Evolutionary conservation across 1,140 invertebrate genomes (phyloP).

Genomic region (Ctenoplectra terminalis): DNA sequence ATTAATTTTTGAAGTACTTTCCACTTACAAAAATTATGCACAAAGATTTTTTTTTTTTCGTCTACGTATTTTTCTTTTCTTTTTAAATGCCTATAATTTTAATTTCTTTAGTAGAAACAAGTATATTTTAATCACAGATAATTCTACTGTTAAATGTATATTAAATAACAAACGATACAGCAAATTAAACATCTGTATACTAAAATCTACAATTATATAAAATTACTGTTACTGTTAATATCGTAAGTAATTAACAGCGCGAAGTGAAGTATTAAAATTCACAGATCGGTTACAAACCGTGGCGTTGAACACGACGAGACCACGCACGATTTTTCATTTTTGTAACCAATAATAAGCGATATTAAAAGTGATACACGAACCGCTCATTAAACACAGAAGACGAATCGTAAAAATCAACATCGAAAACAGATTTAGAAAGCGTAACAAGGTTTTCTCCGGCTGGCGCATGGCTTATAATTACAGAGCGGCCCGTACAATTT

Average conservation of each 20-base stretch:
- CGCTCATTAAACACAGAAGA: neutral
- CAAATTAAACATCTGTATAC: too few relatives aligned
- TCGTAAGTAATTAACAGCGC: neutral
- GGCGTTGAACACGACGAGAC: neutral
- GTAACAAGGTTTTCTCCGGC: slow-evolving; percentile 69
- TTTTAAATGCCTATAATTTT: too few relatives aligned
- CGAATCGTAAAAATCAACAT: slow-evolving; percentile 32
- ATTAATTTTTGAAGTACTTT: too few relatives aligned
- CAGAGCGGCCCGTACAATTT: neutral
- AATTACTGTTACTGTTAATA: too few relatives aligned
- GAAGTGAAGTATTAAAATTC: neutral
- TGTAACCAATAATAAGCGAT: neutral
- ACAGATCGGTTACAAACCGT: neutral
- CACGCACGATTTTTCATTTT: neutral
- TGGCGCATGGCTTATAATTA: neutral
- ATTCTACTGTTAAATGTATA: too few relatives aligned
- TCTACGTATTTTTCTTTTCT: too few relatives aligned
- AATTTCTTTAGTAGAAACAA: too few relatives aligned
- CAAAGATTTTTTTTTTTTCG: too few relatives aligned
- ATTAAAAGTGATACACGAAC: neutral
- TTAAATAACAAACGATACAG: too few relatives aligned
- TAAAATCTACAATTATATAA: too few relatives aligned
- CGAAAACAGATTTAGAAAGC: slow-evolving; percentile 76
- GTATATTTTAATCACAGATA: too few relatives aligned
- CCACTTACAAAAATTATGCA: too few relatives aligned